A percentile compares a stretch with the other conserved stretches of the same genome.
Conservation (phyloP, 2,888 invertebrate species). For the Seira sanloemensis region DNA sequence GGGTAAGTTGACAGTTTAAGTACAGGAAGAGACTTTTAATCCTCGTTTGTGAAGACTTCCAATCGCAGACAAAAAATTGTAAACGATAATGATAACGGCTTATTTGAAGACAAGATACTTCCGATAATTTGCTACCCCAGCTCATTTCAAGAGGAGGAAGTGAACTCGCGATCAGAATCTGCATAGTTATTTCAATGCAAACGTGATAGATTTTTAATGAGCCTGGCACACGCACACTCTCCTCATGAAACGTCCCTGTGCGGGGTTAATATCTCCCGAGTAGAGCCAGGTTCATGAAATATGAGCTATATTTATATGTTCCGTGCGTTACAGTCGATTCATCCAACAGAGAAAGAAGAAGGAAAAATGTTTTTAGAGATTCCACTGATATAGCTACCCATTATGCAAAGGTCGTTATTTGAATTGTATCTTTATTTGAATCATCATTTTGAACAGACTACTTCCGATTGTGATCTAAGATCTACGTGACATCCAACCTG, state of each 20-base stretch:
- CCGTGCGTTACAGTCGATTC: too few relatives aligned
- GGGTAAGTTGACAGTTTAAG: too few relatives aligned
- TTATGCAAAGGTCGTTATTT: neutral
- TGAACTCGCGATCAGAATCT: neutral
- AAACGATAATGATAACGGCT: conserved; percentile 15
- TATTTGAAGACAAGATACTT: conserved; percentile 37
- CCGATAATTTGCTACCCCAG: conserved; percentile 16
- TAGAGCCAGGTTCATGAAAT: too few relatives aligned
- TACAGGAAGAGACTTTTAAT: too few relatives aligned
- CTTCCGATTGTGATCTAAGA: conserved; percentile 41
- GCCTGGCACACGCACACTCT: neutral
- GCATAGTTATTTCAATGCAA: neutral
- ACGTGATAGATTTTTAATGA: neutral
- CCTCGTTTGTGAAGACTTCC: neutral
- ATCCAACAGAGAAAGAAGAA: neutral
- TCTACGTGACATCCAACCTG: conserved; percentile 54
- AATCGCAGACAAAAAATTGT: too few relatives aligned
- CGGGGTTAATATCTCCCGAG: neutral
- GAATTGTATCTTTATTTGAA: neutral
- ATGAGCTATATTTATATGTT: too few relatives aligned
- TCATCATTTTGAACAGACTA: conserved; percentile 8
- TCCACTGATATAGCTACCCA: neutral
- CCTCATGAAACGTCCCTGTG: neutral
- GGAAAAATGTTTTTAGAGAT: neutral
- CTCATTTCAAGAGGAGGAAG: neutral